Evolutionary conservation across 1,140 invertebrate species (phyloP).

Genomic region (Aphidius ervi): DNA sequence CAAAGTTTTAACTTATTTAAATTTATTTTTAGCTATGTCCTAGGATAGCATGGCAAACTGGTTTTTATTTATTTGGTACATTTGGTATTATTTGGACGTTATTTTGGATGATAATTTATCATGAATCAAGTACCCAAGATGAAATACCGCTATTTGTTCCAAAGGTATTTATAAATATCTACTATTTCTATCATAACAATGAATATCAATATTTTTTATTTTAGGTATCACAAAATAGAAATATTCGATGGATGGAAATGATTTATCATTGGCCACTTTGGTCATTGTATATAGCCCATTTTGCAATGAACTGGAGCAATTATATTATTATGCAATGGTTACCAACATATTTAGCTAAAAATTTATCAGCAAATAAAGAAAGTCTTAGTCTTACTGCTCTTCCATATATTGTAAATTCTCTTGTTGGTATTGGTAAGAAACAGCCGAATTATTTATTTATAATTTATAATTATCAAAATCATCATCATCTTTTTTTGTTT

Average conservation of each 20-base stretch:
- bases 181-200: neutral
- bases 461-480: neutral
- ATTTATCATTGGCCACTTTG: slow-evolving; percentile 70
- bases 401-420: slow-evolving; percentile 74
- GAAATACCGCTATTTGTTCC: slow-evolving; percentile 65
- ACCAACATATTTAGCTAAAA: slow-evolving; percentile 68
- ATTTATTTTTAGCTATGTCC: slow-evolving; percentile 52
- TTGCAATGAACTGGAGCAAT: slow-evolving; percentile 81
- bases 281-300: slow-evolving; percentile 77
- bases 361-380: slow-evolving; percentile 66
- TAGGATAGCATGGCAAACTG: slow-evolving; percentile 65
- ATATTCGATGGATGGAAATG: slow-evolving; percentile 65
- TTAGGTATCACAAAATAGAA: slow-evolving; percentile 56
- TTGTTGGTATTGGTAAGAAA: slow-evolving; percentile 66
- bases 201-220: slow-evolving; percentile 21
- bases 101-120: slow-evolving; percentile 65
- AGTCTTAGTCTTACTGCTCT: slow-evolving; percentile 74
- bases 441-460: neutral
- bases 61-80: slow-evolving; percentile 71
- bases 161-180: slow-evolving; percentile 51
- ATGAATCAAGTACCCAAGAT: slow-evolving; percentile 57
- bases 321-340: slow-evolving; percentile 85
- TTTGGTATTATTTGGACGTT: slow-evolving; percentile 69
- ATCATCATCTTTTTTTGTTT: neutral
- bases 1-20: slow-evolving; percentile 6